These are phyloP conservation scores for Zelostemma sp. DNA, from an alignment of 1,140 invertebrate genomes.

Conservation along the genomic window DNA sequence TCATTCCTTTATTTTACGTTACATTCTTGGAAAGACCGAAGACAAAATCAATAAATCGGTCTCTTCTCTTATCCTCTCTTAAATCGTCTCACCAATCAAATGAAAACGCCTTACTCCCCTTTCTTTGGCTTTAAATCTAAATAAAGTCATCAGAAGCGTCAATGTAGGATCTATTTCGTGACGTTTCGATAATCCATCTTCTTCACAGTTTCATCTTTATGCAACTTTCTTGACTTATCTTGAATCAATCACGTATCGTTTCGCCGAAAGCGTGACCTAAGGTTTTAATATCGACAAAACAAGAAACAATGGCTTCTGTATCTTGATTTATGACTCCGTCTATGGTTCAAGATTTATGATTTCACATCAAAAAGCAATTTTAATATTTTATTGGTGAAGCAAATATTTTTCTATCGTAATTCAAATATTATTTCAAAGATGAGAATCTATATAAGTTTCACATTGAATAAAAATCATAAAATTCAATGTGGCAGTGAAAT, in stretches of 20 bases:
- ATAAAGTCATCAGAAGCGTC: constrained; percentile 4
- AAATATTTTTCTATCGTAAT: too few species aligned
- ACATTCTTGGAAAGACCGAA: constrained; percentile 5
- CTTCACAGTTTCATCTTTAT: neutral
- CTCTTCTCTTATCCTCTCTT: constrained; percentile 12
- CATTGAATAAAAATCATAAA: too few species aligned
- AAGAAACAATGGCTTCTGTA: too few species aligned
- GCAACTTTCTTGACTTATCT: constrained; percentile 2
- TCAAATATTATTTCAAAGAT: too few species aligned
- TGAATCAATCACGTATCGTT: neutral
- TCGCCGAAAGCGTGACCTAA: neutral
- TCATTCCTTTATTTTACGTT: constrained; percentile 11
- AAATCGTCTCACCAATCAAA: constrained; percentile 20
- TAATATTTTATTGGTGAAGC: too few species aligned
- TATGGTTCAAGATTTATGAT: too few species aligned
- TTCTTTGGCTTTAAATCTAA: constrained; percentile 12
- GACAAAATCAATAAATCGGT: constrained; percentile 21
- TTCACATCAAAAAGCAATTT: too few species aligned
- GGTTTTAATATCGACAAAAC: too few species aligned
- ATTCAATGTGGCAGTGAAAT: too few species aligned
- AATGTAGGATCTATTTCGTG: constrained; percentile 4
- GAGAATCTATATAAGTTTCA: too few species aligned
- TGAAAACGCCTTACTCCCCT: constrained; percentile 12
- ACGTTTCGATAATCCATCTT: constrained; percentile 3
- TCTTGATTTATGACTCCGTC: too few species aligned